Percentiles rank a stretch among this genome's conserved stretches.
phyloP scores from a whole-genome alignment of 2,888 invertebrate species.

The Microctonus brassicae region DNA sequence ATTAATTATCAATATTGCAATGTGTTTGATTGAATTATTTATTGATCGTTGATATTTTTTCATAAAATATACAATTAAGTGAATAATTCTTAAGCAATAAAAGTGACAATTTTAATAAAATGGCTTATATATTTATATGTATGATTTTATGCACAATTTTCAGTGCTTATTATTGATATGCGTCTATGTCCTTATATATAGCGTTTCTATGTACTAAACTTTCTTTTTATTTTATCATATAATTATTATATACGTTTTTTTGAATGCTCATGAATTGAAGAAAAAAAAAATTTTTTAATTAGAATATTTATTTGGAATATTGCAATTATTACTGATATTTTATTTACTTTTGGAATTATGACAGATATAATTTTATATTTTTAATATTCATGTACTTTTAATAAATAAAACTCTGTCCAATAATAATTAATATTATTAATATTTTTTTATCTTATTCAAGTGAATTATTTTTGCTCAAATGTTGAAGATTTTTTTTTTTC shows the following conservation, averaged over 20 bases:
- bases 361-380: too few relatives aligned
- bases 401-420: too few relatives aligned
- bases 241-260: background rate
- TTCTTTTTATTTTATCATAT: background rate
- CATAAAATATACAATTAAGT: conserved; percentile 65
- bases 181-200: background rate
- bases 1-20: too few relatives aligned
- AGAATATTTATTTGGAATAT: too few relatives aligned
- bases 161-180: background rate
- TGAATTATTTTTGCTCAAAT: background rate
- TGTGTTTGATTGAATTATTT: conserved; percentile 52
- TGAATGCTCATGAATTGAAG: background rate
- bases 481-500: background rate
- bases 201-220: background rate
- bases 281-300: too few relatives aligned
- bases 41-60: conserved; percentile 59
- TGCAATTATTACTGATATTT: too few relatives aligned
- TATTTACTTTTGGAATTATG: too few relatives aligned
- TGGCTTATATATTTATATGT: conserved; percentile 44
- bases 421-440: background rate
- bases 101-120: conserved; percentile 49
- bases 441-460: background rate
- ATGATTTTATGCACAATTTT: background rate
- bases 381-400: too few relatives aligned
- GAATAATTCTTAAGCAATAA: conserved; percentile 59